Evolutionary conservation across 2,797 vertebrate species (phyloP), one percentile per base, ranked within the genome.

Genomic region (Threskiornis aethiopicus): DNA sequence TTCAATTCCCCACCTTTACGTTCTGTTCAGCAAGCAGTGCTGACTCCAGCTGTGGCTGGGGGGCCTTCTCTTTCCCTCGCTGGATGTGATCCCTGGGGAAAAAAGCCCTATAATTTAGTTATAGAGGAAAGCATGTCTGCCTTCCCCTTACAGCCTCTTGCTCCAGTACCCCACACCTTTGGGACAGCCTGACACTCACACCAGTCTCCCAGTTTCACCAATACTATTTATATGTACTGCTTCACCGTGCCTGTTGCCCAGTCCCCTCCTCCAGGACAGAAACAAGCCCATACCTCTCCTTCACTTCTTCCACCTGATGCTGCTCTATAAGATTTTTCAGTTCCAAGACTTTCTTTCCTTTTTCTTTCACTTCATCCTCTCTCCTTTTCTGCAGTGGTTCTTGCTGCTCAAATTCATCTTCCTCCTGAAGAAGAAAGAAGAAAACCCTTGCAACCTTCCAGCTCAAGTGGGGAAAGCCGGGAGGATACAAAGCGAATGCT

Each of bases 271-370:
- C 29, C 39, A 26, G 51, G 17, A 47, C 3, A 75, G 58, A 26
- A 29, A 16, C 18, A 26, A 55, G 54, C 11, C 19, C 18, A 0
- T 69, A 97, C 97, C 95, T 97, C 35, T 94, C 89, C 69, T 85
- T 91, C 0, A 1, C 51, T 49, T 84, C 76, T 25, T 88, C 95
- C 42, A 46, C 17, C 39, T 97, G 94, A 3, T 41, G 76, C 61
- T 91, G 92, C 35, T 95, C 95, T 22, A 92, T 24, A 25, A 93
- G 89, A 3, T 65, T 92, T 49, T 61, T 96, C 72, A 91, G 69
- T 42, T 95, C 94, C 57, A 77, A 77, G 55, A 96, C 94, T 61
- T 51, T 96, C 66, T 25, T 95, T 29, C 90, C 89, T 62, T 85
- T 95, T 57, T 62, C 94, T 24, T 85, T 92, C 33, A 31, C 72